These are phyloP conservation scores for Sebastolobus altivelis DNA, from an alignment of 2,797 vertebrate genomes.

Conservation along the genomic window DNA sequence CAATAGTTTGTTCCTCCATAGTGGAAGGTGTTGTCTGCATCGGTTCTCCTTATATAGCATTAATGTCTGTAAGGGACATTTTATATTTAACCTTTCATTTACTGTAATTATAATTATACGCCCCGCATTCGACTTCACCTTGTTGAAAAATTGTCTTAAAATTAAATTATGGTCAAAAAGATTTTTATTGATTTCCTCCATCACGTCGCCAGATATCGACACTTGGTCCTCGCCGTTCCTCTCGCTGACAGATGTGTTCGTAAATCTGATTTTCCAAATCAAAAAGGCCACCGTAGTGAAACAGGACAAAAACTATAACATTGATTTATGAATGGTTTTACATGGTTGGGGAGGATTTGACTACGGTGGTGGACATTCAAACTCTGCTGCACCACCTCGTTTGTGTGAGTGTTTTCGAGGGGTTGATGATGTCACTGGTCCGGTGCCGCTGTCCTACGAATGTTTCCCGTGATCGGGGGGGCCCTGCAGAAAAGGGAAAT, in stretches of 20 bases:
- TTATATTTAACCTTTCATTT: background rate
- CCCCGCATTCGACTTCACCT: background rate
- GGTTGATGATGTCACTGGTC: background rate
- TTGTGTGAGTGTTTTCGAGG: conserved; percentile 19
- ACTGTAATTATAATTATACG: background rate
- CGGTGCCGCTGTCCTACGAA: background rate
- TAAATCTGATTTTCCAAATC: conserved; percentile 7
- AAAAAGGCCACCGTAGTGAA: background rate
- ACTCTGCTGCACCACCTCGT: conserved; percentile 15
- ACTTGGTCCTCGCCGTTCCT: background rate
- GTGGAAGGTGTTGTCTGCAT: too few relatives aligned
- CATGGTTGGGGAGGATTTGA: conserved; percentile 21
- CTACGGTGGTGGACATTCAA: background rate
- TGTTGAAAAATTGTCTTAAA: background rate
- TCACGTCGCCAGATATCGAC: conserved; percentile 2
- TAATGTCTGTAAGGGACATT: background rate
- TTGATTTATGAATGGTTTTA: conserved; percentile 26
- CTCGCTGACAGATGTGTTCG: background rate
- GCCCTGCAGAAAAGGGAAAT: conserved; percentile 2
- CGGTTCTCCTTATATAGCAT: background rate
- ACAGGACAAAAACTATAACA: conserved; percentile 9
- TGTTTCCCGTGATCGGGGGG: background rate
- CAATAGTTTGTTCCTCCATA: conserved; percentile 4
- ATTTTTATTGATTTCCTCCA: background rate
- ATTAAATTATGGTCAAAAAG: conserved; percentile 1